Percentiles rank a stretch among this genome's conserved stretches.
Evolutionary conservation across 2,797 vertebrate species (phyloP).

Genomic region (Parambassis ranga): DNA sequence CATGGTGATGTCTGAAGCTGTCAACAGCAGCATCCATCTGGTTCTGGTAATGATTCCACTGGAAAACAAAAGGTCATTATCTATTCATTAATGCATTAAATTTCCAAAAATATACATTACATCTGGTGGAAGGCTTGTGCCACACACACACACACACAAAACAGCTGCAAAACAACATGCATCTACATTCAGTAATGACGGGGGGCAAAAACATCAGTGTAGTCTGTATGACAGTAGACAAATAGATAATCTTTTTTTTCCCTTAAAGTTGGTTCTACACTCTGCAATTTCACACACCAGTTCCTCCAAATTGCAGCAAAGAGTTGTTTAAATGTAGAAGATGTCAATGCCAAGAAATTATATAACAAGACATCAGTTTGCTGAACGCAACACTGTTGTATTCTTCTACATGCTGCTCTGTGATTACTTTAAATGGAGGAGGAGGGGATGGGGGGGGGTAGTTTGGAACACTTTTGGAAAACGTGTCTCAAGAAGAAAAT

Average conservation of each 20-base stretch:
- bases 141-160: too few relatives aligned
- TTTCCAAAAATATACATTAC: slow-evolving; percentile 27
- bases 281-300: slow-evolving; percentile 48
- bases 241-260: not conserved
- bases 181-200: not conserved
- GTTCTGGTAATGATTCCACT: slow-evolving; percentile 47
- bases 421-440: not conserved
- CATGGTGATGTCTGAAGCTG: slow-evolving; percentile 39
- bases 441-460: too few relatives aligned
- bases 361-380: slow-evolving; percentile 16
- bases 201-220: slow-evolving; percentile 7
- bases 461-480: not conserved
- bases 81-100: slow-evolving; percentile 42
- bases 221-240: not conserved
- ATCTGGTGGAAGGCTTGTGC: slow-evolving; percentile 19
- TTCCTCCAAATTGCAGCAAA: slow-evolving; percentile 49
- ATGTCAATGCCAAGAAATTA: slow-evolving; percentile 21
- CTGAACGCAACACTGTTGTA: not conserved
- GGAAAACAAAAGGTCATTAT: slow-evolving; percentile 60
- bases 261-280: slow-evolving; percentile 10
- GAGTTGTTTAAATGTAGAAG: slow-evolving; percentile 37
- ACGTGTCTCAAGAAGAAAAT: not conserved
- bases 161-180: slow-evolving; percentile 9
- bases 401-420: slow-evolving; percentile 1
- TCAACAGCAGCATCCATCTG: slow-evolving; percentile 57